Conservation (phyloP, 2,113 vertebrate species). For the Edolisoma coerulescens region DNA sequence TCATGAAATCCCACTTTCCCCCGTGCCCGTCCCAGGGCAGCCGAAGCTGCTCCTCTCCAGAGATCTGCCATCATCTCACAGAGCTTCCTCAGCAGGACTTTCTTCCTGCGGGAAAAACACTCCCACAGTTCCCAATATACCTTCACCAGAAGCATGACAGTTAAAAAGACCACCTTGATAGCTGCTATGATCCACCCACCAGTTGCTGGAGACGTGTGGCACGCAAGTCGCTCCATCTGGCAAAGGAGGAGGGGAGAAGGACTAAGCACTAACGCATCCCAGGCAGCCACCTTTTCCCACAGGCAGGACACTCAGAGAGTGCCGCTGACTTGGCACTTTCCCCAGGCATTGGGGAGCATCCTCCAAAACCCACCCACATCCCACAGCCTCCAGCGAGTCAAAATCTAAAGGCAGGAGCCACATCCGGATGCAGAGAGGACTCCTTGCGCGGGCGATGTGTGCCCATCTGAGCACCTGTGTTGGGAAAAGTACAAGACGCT, state of each 20-base stretch:
- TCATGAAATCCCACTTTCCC: neutral
- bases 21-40: neutral
- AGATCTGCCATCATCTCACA: neutral
- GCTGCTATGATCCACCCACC: slow-evolving; percentile 47
- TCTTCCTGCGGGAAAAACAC: neutral
- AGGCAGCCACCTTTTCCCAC: neutral
- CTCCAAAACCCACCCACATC: neutral
- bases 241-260: neutral
- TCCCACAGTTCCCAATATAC: slow-evolving; percentile 24
- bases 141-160: neutral
- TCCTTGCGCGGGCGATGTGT: accelerated
- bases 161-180: slow-evolving; percentile 30
- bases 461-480: neutral
- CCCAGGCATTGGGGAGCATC: neutral
- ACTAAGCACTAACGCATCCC: neutral
- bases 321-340: neutral
- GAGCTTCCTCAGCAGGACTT: neutral
- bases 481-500: neutral
- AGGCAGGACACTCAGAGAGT: neutral
- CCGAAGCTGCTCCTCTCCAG: neutral
- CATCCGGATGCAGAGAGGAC: accelerated
- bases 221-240: slow-evolving; percentile 7
- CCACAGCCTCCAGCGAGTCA: neutral
- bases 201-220: neutral
- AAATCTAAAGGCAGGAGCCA: neutral